Evolutionary conservation across 2,113 vertebrate species (phyloP).

Genomic region (Rallus limicola): DNA sequence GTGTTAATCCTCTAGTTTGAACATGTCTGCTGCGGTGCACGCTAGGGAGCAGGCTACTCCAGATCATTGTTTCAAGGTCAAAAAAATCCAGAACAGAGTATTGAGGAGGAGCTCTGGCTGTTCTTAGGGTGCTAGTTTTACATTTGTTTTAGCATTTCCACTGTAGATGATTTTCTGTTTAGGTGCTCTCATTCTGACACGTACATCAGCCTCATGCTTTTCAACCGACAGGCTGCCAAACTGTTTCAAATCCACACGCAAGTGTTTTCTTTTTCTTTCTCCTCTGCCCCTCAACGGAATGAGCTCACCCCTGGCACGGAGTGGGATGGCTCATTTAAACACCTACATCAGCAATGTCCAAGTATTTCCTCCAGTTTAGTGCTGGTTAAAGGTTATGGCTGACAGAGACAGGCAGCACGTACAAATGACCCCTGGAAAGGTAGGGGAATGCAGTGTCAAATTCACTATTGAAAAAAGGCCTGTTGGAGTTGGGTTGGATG

Average conservation of each 20-base stretch:
- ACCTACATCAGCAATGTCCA: neutral
- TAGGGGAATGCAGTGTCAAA: neutral
- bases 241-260: neutral
- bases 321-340: neutral
- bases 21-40: slow-evolving; percentile 23
- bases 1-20: slow-evolving; percentile 68
- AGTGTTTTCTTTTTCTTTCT: neutral
- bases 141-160: neutral
- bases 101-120: slow-evolving; percentile 16
- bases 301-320: neutral
- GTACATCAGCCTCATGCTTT: neutral
- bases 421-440: neutral
- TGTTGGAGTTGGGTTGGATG: neutral
- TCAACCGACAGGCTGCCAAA: neutral
- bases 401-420: neutral
- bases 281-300: neutral
- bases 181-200: neutral
- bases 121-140: neutral
- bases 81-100: slow-evolving; percentile 19
- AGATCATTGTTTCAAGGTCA: slow-evolving; percentile 64
- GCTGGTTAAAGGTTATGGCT: neutral
- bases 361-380: neutral
- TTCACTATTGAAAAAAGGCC: neutral
- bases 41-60: neutral
- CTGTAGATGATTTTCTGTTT: neutral